Percentiles rank a stretch among this genome's conserved stretches.
phyloP scores from a whole-genome alignment of 2,888 invertebrate species.

The Spodoptera littoralis region DNA sequence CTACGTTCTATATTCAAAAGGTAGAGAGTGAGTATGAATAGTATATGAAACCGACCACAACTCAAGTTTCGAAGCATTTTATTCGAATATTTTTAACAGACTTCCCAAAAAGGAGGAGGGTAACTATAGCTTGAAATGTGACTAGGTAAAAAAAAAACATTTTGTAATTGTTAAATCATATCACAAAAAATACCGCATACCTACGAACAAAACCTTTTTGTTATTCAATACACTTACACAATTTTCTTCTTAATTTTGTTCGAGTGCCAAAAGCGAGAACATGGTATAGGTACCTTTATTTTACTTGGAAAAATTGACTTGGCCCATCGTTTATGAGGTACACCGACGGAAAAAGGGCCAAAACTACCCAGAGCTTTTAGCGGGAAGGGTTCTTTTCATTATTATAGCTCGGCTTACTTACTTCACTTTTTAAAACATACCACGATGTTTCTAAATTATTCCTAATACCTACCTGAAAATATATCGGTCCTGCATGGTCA shows the following conservation, averaged over 20 bases:
- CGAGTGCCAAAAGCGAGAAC: conserved; percentile 39
- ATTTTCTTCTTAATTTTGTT: conserved; percentile 51
- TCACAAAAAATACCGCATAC: conserved; percentile 8
- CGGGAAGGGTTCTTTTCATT: conserved; percentile 64
- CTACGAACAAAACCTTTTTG: conserved; percentile 40
- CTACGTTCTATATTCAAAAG: too few species aligned
- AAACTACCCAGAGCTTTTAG: conserved; percentile 74
- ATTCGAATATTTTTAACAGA: too few species aligned
- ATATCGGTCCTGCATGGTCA: conserved; percentile 12
- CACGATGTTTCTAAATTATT: conserved; percentile 45
- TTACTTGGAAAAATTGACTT: conserved; percentile 66
- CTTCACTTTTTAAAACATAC: conserved; percentile 58
- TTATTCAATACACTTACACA: conserved; percentile 51
- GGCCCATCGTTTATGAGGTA: conserved; percentile 68
- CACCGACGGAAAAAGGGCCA: conserved; percentile 61
- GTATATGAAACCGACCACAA: too few species aligned
- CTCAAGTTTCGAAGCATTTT: too few species aligned
- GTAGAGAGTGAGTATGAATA: too few species aligned
- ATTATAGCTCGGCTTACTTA: conserved; percentile 67
- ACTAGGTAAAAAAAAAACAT: background rate
- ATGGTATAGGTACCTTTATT: conserved; percentile 47
- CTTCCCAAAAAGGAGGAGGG: too few species aligned
- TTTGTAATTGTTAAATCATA: too few species aligned
- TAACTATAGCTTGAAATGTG: too few species aligned
- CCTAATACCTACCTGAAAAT: conserved; percentile 23